These are phyloP conservation scores for Eupsittula cactorum DNA, from an alignment of 2,113 vertebrate species.

Conservation along the genomic window DNA sequence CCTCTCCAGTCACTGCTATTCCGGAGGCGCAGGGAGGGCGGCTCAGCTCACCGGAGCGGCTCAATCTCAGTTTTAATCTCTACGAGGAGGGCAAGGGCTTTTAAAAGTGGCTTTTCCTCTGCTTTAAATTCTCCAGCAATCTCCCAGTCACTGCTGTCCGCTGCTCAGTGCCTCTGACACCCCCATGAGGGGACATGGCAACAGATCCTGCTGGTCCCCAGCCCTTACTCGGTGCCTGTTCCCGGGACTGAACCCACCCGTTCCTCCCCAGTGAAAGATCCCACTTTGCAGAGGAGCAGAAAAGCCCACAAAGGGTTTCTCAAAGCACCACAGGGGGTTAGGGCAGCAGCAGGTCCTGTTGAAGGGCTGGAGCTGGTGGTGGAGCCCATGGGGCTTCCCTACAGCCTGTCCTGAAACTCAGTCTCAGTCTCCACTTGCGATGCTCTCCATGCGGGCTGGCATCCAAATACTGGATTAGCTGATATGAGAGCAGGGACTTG, in stretches of 20 bases:
- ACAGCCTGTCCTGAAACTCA: background rate
- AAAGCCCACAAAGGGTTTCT: background rate
- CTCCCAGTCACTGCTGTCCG: rapidly evolving
- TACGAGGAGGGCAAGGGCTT: background rate
- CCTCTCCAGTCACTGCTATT: background rate
- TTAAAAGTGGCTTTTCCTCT: background rate
- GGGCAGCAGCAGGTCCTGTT: rapidly evolving
- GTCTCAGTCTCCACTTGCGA: background rate
- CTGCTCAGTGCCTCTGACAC: rapidly evolving
- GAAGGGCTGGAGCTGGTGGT: background rate
- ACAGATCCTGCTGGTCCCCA: background rate
- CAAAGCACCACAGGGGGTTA: rapidly evolving
- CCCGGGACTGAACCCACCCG: background rate
- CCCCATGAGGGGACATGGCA: rapidly evolving
- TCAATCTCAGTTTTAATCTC: background rate
- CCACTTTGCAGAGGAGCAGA: background rate
- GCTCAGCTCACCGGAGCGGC: background rate
- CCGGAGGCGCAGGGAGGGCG: rapidly evolving
- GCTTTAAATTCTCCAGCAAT: background rate
- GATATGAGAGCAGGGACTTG: background rate
- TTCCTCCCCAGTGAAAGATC: background rate
- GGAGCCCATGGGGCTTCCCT: background rate
- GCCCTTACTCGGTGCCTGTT: background rate
- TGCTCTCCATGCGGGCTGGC: rapidly evolving
- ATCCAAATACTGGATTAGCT: background rate